Percentiles rank a stretch among this genome's conserved stretches.
These are phyloP conservation scores for Chascanopsetta lugubris DNA, from an alignment of 2,113 vertebrate genomes.

Conservation along the genomic window DNA sequence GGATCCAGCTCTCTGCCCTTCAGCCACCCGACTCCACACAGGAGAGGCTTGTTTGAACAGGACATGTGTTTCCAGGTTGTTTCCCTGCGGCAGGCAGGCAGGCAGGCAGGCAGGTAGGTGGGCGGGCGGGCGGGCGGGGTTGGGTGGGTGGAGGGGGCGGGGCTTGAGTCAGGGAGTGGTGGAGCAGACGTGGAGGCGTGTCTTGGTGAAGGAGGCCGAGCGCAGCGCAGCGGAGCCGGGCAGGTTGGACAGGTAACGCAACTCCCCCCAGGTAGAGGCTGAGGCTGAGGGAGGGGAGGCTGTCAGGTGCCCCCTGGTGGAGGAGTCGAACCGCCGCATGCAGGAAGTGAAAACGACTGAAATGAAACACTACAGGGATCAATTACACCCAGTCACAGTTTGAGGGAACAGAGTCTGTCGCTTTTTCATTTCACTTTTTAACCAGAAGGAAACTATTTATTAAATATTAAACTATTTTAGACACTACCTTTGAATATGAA, in stretches of 20 bases:
- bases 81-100: constrained; percentile 50
- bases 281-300: background rate
- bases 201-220: constrained; percentile 7
- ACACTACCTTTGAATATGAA: too few species aligned
- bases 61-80: constrained; percentile 56
- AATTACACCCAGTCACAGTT: background rate
- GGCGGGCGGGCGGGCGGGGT: constrained; percentile 32
- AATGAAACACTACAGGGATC: background rate
- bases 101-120: too few species aligned
- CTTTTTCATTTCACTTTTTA: too few species aligned
- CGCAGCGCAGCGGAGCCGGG: constrained; percentile 8
- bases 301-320: constrained; percentile 68
- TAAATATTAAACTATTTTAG: too few species aligned
- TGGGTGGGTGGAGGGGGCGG: constrained; percentile 26
- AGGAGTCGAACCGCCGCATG: background rate
- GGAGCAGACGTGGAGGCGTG: constrained; percentile 42
- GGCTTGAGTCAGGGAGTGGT: constrained; percentile 44
- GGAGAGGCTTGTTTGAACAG: constrained; percentile 68
- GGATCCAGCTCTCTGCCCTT: constrained; percentile 35
- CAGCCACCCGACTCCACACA: constrained; percentile 28
- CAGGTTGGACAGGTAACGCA: constrained; percentile 75
- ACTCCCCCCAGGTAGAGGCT: constrained; percentile 48
- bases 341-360: constrained; percentile 27
- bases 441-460: too few species aligned
- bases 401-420: too few species aligned